A percentile compares a stretch with the other conserved stretches of the same genome.
These are phyloP conservation scores for Cydia strobilella DNA, from an alignment of 1,140 invertebrate genomes.

Conservation along the genomic window DNA sequence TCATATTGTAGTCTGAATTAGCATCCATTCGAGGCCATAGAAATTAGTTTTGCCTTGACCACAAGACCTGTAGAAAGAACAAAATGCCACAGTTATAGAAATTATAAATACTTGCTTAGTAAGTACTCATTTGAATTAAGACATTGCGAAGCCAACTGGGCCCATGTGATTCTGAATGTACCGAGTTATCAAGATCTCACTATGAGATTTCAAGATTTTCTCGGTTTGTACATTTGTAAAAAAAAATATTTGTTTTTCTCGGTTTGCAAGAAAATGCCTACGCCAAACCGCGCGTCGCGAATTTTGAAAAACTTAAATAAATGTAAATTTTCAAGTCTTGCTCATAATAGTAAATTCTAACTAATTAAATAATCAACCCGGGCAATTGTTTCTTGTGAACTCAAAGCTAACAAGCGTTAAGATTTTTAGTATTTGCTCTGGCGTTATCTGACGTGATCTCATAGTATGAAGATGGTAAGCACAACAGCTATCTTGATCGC, in stretches of 20 bases:
- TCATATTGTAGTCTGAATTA: conserved; percentile 2
- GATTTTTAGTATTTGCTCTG: not conserved
- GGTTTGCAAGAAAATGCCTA: not conserved
- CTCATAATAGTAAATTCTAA: too few relatives aligned
- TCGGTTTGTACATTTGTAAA: not conserved
- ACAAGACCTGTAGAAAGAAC: not conserved
- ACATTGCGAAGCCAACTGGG: too few relatives aligned
- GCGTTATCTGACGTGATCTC: conserved; percentile 30
- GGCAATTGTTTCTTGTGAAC: conserved; percentile 10
- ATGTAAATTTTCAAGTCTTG: too few relatives aligned
- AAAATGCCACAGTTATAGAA: not conserved
- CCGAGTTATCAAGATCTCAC: too few relatives aligned
- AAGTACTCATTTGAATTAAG: too few relatives aligned
- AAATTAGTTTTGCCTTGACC: not conserved
- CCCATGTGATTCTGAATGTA: too few relatives aligned
- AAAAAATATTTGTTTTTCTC: not conserved
- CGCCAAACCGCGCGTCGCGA: not conserved
- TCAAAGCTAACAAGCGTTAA: conserved; percentile 13
- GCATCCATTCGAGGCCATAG: not conserved
- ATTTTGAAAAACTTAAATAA: too few relatives aligned
- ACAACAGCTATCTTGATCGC: conserved; percentile 51
- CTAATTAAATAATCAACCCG: conserved; percentile 2
- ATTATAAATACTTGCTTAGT: not conserved
- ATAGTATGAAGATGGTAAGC: conserved; percentile 35
- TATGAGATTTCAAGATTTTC: too few relatives aligned